A percentile compares a stretch with the other conserved stretches of the same genome.
phyloP scores from a whole-genome alignment of 2,888 invertebrate species.

The Folsomia manolachei region DNA sequence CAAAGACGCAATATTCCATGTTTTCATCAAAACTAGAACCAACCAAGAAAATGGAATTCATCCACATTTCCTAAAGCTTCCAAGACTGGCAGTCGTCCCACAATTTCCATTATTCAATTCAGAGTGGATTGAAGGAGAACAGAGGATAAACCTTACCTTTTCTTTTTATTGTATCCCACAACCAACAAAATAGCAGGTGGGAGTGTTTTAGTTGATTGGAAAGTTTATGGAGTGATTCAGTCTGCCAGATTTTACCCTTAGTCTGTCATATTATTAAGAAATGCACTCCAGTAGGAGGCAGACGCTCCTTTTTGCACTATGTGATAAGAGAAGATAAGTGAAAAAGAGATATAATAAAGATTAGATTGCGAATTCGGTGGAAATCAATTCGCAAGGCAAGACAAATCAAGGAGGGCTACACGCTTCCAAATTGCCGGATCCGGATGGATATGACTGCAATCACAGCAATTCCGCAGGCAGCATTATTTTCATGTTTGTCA shows the following conservation, averaged over 20 bases:
- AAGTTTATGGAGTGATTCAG: slow-evolving; percentile 29
- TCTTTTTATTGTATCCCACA: too few relatives aligned
- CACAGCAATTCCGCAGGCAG: not conserved
- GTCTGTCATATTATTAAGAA: too few relatives aligned
- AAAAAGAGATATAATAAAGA: slow-evolving; percentile 21
- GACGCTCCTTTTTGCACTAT: not conserved
- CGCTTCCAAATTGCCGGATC: not conserved
- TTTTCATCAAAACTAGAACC: too few relatives aligned
- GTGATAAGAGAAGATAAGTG: slow-evolving; percentile 17
- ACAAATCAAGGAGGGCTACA: not conserved
- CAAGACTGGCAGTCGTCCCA: too few relatives aligned
- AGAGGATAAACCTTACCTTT: slow-evolving; percentile 9
- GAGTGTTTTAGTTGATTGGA: slow-evolving; percentile 37
- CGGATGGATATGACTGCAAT: not conserved
- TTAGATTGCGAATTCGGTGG: slow-evolving; percentile 15
- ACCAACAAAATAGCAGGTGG: slow-evolving; percentile 32
- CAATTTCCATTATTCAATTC: slow-evolving; percentile 5
- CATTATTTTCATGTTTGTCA: too few relatives aligned
- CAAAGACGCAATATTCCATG: too few relatives aligned
- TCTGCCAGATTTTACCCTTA: slow-evolving; percentile 30
- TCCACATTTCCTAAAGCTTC: too few relatives aligned
- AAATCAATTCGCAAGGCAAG: slow-evolving; percentile 9
- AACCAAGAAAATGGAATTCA: too few relatives aligned
- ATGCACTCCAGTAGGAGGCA: not conserved
- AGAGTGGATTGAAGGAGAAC: slow-evolving; percentile 1